Base-by-base conservation (phyloP, 2,113 vertebrate species). In the Egretta garzetta region DNA sequence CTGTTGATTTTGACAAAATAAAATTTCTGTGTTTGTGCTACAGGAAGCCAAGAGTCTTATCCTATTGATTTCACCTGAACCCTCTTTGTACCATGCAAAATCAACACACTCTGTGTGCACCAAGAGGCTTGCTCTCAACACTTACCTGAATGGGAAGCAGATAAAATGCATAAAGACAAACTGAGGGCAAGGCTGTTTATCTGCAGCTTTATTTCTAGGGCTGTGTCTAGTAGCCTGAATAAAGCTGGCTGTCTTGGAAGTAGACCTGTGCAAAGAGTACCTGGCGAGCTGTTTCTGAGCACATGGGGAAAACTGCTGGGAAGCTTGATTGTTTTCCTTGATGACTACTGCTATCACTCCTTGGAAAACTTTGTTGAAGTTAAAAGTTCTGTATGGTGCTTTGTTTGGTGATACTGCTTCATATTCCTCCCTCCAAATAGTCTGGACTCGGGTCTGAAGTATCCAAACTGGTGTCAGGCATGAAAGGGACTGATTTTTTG, bases 361-460 rank as follows among this genome's bases (percentile, higher is more conserved):
- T 52, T 83, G 27, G 12, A 82, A 90, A 45, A 35, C 8, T 35
- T 49, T n/a, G 26, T 58, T 86, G 43, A 76, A 28, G 7, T 56
- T 64, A 80, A 81, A 24, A 49, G 6, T 12, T 70, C 5, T 35
- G 23, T 39, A n/a, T 56, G 37, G 27, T 85, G n/a, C 37, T 33
- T 8, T 68, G 7, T 75, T 50, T 68, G 21, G 8, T 53, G 39
- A 18, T 26, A 26, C 6, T 55, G 2, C 30, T 62, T 55, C 37
- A 20, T 2, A 1, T 70, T 72, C 4, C 47, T 89, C 26, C 30
- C 2, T 33, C 17, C 0, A 0, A 39, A 43, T 21, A 56, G 6
- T 12, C 43, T 50, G 19, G 13, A 33, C 35, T 70, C 10, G 21
- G 22, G 2, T 76, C 30, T 33, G n/a, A 43, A 86, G 16, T 56